Conservation (phyloP, 2,113 vertebrate genomes). For the Plotosus lineatus region DNA sequence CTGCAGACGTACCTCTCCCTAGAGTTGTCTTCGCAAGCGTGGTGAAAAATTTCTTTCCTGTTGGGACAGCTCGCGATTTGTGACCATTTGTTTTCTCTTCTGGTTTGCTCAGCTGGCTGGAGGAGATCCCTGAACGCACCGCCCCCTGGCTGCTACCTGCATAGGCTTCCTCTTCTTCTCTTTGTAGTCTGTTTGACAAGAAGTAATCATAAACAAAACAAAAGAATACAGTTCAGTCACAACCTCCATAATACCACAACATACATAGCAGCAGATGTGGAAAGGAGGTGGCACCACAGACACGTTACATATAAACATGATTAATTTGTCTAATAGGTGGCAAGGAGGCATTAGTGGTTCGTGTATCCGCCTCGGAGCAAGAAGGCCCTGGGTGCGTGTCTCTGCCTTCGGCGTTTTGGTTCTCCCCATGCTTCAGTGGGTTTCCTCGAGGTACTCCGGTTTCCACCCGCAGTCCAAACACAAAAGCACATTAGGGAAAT, state of each 20-base stretch:
- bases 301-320: not conserved
- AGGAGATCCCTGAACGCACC: conserved; percentile 72
- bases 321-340: no score
- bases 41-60: conserved; percentile 93
- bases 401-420: no score
- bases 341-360: no score
- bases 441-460: no score
- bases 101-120: conserved; percentile 84
- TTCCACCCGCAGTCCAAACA: no score
- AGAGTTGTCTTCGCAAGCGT: conserved; percentile 82
- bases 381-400: no score
- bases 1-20: conserved; percentile 81
- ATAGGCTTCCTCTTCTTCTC: conserved; percentile 88
- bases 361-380: no score
- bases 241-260: not conserved
- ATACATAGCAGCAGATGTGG: no score
- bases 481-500: no score
- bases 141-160: conserved; percentile 81
- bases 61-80: conserved; percentile 88
- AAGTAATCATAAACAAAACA: not conserved
- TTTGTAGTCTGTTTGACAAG: conserved; percentile 79
- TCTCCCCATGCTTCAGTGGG: no score
- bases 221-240: not conserved
- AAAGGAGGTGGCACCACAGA: not conserved
- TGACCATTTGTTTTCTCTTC: conserved; percentile 93